Conservation (phyloP, 2,113 vertebrate species). For the Catharus fuscescens region DNA sequence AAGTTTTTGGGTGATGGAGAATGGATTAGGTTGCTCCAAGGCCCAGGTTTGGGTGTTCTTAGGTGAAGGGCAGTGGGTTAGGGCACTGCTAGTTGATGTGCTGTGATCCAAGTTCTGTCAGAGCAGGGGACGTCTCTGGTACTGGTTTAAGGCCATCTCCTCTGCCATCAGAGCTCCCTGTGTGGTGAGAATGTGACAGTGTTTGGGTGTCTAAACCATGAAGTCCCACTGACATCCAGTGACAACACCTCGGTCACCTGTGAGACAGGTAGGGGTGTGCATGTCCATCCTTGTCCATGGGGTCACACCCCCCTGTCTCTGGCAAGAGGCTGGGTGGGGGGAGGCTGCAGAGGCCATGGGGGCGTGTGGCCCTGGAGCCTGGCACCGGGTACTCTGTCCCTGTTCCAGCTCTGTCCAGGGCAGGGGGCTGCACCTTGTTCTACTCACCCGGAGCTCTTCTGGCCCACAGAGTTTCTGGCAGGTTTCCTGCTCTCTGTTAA, state of each 20-base stretch:
- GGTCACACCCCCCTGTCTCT: fast-evolving
- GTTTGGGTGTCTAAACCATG: conserved; percentile 93
- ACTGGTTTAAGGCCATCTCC: neutral
- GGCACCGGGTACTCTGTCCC: neutral
- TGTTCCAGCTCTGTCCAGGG: neutral
- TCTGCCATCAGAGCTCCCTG: conserved; percentile 81
- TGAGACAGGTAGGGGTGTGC: conserved; percentile 82
- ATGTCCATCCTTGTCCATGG: neutral
- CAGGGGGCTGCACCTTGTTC: neutral
- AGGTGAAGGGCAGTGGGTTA: neutral
- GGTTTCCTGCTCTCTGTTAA: conserved; percentile 91
- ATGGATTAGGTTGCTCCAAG: neutral
- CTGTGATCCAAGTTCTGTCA: neutral
- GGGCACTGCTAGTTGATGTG: neutral
- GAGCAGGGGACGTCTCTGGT: neutral
- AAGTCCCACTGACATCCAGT: conserved; percentile 86
- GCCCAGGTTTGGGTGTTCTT: neutral
- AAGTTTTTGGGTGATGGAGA: neutral
- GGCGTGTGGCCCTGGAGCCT: neutral
- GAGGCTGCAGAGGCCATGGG: neutral
- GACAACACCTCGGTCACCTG: conserved; percentile 87
- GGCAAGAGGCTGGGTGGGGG: neutral
- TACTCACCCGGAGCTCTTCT: neutral
- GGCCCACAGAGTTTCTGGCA: conserved; percentile 80
- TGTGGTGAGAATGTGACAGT: conserved; percentile 90